Conservation (phyloP, 2,113 vertebrate species). For the Picathartes gymnocephalus region DNA sequence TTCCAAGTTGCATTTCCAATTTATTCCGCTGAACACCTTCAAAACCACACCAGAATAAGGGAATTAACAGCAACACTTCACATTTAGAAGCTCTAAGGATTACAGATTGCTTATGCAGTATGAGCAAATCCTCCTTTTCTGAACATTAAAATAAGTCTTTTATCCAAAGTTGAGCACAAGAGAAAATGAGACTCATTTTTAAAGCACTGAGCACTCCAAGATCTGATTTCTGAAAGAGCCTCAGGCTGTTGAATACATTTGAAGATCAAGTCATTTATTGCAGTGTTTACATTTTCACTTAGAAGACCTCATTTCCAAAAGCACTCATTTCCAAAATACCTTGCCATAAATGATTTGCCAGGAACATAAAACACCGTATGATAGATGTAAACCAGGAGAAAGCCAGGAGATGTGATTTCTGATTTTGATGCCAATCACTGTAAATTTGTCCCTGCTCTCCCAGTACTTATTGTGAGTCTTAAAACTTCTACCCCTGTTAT, state of each 20-base stretch:
- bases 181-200: slow-evolving; percentile 14
- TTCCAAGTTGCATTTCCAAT: neutral
- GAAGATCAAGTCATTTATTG: neutral
- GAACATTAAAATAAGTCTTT: neutral
- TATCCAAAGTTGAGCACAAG: neutral
- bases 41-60: neutral
- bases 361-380: neutral
- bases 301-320: neutral
- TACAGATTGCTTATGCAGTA: neutral
- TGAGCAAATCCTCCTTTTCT: neutral
- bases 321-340: neutral
- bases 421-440: neutral
- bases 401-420: neutral
- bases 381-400: neutral
- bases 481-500: neutral
- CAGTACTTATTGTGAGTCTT: neutral
- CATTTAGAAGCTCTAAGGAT: neutral
- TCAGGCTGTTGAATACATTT: neutral
- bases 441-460: neutral
- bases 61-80: neutral
- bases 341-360: neutral
- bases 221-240: neutral
- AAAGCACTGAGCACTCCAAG: neutral
- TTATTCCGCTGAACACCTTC: neutral
- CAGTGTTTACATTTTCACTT: neutral